phyloP scores from a whole-genome alignment of 2,888 invertebrate species.

The Ochropleura plecta region DNA sequence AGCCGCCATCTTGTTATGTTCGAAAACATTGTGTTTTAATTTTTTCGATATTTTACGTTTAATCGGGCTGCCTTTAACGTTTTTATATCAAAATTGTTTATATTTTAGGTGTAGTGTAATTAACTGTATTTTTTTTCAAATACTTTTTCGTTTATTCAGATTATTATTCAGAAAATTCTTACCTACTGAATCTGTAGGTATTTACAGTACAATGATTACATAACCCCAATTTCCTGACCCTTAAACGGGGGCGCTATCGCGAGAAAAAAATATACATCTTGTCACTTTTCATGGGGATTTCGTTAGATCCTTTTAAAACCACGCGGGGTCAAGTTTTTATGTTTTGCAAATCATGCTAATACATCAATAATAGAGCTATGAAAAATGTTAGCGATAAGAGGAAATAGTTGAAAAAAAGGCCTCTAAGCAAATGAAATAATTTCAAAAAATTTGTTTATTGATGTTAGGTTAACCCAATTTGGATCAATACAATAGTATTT shows the following conservation, averaged over 20 bases:
- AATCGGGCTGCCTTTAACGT: neutral
- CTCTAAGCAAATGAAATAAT: neutral
- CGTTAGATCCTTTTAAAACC: slow-evolving; percentile 4
- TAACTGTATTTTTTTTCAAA: no score
- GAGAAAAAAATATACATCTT: slow-evolving; percentile 7
- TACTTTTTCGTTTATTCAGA: no score
- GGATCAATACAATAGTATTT: neutral
- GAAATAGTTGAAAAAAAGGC: neutral
- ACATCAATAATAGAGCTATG: neutral
- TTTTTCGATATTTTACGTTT: slow-evolving; percentile 33
- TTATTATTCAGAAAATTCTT: no score
- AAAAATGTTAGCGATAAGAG: neutral
- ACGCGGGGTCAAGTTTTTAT: neutral
- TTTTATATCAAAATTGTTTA: neutral
- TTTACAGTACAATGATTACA: no score
- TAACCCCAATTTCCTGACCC: neutral
- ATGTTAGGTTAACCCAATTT: neutral
- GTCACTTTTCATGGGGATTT: slow-evolving; percentile 8
- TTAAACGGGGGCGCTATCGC: neutral
- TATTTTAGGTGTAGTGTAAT: neutral
- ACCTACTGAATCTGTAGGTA: no score
- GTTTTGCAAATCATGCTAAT: neutral
- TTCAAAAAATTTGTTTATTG: neutral
- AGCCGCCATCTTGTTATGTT: slow-evolving; percentile 79
- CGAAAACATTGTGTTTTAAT: slow-evolving; percentile 29